Evolutionary conservation across 2,888 invertebrate species (phyloP), one percentile per base, ranked within the genome.

Genomic region (Drosophila yooni): DNA sequence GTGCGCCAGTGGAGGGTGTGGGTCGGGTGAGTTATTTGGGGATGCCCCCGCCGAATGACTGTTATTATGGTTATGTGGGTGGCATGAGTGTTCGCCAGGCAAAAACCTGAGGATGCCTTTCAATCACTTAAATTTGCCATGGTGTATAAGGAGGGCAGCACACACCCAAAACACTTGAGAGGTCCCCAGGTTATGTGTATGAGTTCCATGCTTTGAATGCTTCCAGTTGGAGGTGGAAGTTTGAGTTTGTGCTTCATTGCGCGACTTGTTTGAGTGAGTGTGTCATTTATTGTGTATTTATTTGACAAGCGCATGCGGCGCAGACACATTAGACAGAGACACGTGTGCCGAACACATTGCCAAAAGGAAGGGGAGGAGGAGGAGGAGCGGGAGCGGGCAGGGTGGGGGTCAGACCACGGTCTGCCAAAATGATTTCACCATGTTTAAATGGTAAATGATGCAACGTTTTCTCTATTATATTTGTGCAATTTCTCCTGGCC

Each of bases 281-380:
- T 83, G 84, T 83, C 84, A 82, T 84, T 82, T 83, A 84, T 84
- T 84, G 83, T 82, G 79, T 84, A 81, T 83, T 83, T 84, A 77
- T 82, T 84, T 84, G 84, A 82, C 84, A 83, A 79, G 76, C 75
- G 70, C 74, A 79, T 74, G 78, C 78, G 77, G 70, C 51, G 75
- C 75, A 68, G 79, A 75, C 71, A 75, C 66, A 56, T 67, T 79
- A 52, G 74, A 57, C 65, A 58, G 62, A 40, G 43, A 46, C 74
- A 75, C 77, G 74, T 77, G 72, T 63, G 79, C 31, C 43, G 50
- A 31, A 51, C 60, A 21, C 27, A 27, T 5, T 31, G 18, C 46
- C 7, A 46, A 15, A 13, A 8, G 15, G 1, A 8, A 15, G 25
- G 25, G 18, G 2, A 4, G 34, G 34, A 13, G 34, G 31, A 6